Percentiles rank a stretch among this genome's conserved stretches.
Conservation (phyloP, 2,888 invertebrate genomes). For the Habroteleia sp. region DNA sequence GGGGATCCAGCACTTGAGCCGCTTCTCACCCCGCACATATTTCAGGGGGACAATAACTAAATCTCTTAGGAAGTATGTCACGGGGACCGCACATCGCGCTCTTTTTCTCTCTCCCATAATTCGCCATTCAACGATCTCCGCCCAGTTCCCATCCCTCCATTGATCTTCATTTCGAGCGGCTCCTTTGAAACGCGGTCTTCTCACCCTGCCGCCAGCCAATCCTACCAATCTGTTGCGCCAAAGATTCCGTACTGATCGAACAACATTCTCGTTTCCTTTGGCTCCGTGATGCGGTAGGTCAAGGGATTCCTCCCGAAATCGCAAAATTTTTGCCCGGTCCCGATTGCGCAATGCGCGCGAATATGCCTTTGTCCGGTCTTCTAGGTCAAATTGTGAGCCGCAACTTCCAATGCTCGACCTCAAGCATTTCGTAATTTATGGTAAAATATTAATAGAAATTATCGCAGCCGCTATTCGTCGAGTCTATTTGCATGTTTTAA, state of each 20-base stretch:
- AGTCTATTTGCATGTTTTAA: slow-evolving; percentile 13
- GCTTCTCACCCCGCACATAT: slow-evolving; percentile 47
- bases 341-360: slow-evolving; percentile 32
- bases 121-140: slow-evolving; percentile 67
- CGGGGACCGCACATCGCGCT: slow-evolving; percentile 65
- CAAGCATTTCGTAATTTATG: slow-evolving; percentile 24
- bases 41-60: slow-evolving; percentile 57
- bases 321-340: slow-evolving; percentile 25
- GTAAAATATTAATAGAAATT: slow-evolving; percentile 38
- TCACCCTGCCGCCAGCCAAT: slow-evolving; percentile 65
- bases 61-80: slow-evolving; percentile 60
- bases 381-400: background rate
- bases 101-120: slow-evolving; percentile 64
- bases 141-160: slow-evolving; percentile 66
- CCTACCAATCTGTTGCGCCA: slow-evolving; percentile 64
- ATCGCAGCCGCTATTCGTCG: slow-evolving; percentile 4
- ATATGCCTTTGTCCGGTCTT: background rate
- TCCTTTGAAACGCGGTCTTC: slow-evolving; percentile 65
- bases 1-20: slow-evolving; percentile 46
- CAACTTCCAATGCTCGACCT: background rate
- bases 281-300: slow-evolving; percentile 59
- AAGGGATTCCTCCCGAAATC: slow-evolving; percentile 49
- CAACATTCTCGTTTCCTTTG: slow-evolving; percentile 51
- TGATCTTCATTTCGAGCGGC: slow-evolving; percentile 65
- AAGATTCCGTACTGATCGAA: slow-evolving; percentile 31